phyloP scores from a whole-genome alignment of 2,797 vertebrate species.

The Urocyon cinereoargenteus region DNA sequence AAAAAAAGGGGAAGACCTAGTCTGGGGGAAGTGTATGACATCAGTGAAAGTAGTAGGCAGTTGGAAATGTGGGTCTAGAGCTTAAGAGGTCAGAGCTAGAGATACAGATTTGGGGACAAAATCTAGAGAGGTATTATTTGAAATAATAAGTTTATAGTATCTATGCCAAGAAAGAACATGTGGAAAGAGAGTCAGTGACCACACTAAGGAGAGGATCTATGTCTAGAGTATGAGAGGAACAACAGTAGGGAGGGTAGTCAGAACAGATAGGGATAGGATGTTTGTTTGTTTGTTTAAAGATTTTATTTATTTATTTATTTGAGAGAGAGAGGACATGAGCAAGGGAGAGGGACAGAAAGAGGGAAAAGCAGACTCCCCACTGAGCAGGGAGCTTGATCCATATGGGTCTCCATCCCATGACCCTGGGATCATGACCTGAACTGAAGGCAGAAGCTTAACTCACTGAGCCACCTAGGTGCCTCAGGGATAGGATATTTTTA shows the following conservation, averaged over 20 bases:
- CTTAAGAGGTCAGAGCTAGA: background rate
- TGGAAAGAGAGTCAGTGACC: background rate
- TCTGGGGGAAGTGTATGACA: background rate
- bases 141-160: background rate
- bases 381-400: too few relatives aligned
- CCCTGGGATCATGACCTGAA: too few relatives aligned
- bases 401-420: too few relatives aligned
- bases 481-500: background rate
- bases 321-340: too few relatives aligned
- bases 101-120: background rate
- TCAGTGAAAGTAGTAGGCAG: background rate
- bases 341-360: too few relatives aligned
- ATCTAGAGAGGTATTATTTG: background rate
- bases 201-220: background rate
- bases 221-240: background rate
- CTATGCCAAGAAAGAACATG: background rate
- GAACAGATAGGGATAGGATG: background rate
- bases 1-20: conserved; percentile 24
- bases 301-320: too few relatives aligned
- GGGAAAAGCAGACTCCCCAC: too few relatives aligned
- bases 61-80: background rate
- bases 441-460: too few relatives aligned
- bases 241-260: background rate
- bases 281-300: background rate
- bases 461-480: too few relatives aligned